Base-by-base conservation (phyloP, 2,888 invertebrate species). In the Ochropleura plecta region DNA sequence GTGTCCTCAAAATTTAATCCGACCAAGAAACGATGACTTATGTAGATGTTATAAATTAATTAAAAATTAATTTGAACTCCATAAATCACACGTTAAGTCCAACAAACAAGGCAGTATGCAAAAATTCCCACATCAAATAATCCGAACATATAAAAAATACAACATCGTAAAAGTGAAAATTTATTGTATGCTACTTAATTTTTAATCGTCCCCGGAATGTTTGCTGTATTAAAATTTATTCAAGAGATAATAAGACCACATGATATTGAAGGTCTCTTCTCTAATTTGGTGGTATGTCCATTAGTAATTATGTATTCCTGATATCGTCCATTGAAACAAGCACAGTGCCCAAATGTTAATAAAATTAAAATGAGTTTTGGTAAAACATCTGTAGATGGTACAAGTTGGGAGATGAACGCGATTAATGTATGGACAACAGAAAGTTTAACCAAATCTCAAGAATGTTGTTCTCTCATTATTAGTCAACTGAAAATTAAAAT, bases 221-320 rank as follows among this genome's bases (percentile, higher is more conserved):
- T 83, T 83, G 59, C 70, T 72, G 73, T 78, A 86, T 83, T 78
- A 85, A 88, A 86, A 86, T 86, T 88, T 89, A 87, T 88, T 88
- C 88, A 80, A 84, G 70, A 88, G 88, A 89, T 90, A 89, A 87
- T 88, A 88, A 74, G 78, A 44, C 82, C 80, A 81, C 76, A 57
- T 81, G 81, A 83, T 78, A 86, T 87, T 88, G 88, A 88, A 90
- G 84, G 86, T 85, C 81, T 85, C 79, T 88, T 85, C 79, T 88
- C 90, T 89, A 91, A 93, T 91, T 91, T 91, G 85, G 85, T 89
- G 88, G 88, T 88, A 89, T 80, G 83, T 89, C 90, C 90, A 91
- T 91, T 90, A 91, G 88, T 91, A 88, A 91, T 92, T 91, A 93
- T 83, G 87, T 91, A 90, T 91, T 91, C 91, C 84, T 79, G 89